Base-by-base conservation (phyloP, 2,113 vertebrate genomes). In the Pelodiscus sinensis region DNA sequence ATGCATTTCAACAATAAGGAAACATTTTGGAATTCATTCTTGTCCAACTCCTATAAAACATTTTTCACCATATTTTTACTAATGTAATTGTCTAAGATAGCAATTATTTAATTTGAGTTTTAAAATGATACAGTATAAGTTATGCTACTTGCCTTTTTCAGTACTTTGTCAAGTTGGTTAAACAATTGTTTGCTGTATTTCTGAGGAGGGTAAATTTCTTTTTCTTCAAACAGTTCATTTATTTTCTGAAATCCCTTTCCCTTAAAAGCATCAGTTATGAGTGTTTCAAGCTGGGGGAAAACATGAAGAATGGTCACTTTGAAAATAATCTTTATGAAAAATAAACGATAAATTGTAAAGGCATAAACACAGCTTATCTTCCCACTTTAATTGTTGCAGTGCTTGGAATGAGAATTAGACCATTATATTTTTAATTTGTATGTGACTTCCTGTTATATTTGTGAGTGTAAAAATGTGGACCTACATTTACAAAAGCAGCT, bases 1-100 rank as follows among this genome's bases (percentile, higher is more conserved):
- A 99, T 79, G 57, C 98, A 98, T 83, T 97, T 98, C 95, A 99
- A 89, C 86, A 99, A 86, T 31, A 99, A 81, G 0, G 97, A 98
- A 68, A 98, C 95, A 38, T 97, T 94, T 71, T 73, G 86, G 29
- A 98, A 98, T 38, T 98, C 96, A 50, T 98, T 98, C 96, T 94
- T 98, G 91, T 98, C 98, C 94, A 99, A 83, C 92, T 98, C 98
- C 98, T 99, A 60, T 13, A 83, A 56, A 91, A 95, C 12, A 92
- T 8, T 92, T 50, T 51, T 73, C 9, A 1, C 11, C 27, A 0
- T 0, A 8, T 62, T 54, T 31, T 35, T 9, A 51, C 35, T 89
- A 93, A 35, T 1, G 50, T 51, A 75, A 73, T 13, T 31, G 54
- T 65, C 68, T 55, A 55, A 62, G 29, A 9, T n/a, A 52, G 31